Evolutionary conservation across 2,888 invertebrate species (phyloP).

Genomic region (Listrodromus nycthemerus): DNA sequence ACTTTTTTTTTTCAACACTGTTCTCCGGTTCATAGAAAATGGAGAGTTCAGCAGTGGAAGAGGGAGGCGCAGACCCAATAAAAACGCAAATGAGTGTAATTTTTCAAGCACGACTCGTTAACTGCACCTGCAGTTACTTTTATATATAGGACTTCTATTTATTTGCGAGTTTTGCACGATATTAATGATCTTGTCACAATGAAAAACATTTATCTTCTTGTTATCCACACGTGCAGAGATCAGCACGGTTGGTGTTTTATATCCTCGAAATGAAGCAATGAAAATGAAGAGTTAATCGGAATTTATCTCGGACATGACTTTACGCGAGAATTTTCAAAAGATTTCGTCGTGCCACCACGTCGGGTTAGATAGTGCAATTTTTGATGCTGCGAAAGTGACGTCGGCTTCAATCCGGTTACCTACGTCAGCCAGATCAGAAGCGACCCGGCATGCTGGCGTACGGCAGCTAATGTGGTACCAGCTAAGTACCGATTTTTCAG

Average conservation of each 20-base stretch:
- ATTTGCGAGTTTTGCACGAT: slow-evolving; percentile 30
- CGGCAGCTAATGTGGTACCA: too few relatives aligned
- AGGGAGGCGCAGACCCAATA: slow-evolving; percentile 36
- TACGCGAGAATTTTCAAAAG: too few relatives aligned
- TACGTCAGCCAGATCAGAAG: too few relatives aligned
- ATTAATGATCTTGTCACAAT: slow-evolving; percentile 41
- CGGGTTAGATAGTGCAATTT: too few relatives aligned
- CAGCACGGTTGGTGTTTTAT: background rate
- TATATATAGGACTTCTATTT: slow-evolving; percentile 23
- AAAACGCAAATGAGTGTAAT: slow-evolving; percentile 49
- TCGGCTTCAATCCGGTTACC: background rate
- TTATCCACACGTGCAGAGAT: too few relatives aligned
- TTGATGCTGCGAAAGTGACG: too few relatives aligned
- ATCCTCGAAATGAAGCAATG: too few relatives aligned
- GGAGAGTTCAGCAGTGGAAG: slow-evolving; percentile 7
- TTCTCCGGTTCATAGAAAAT: slow-evolving; percentile 31
- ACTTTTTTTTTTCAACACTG: slow-evolving; percentile 7
- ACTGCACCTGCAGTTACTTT: slow-evolving; percentile 36
- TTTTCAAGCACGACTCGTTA: slow-evolving; percentile 62
- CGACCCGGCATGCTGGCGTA: too few relatives aligned
- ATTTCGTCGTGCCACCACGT: too few relatives aligned
- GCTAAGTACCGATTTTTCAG: background rate
- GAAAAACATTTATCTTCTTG: slow-evolving; percentile 40
- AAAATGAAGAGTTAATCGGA: too few relatives aligned
- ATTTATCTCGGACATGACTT: too few relatives aligned